Evolutionary conservation across 2,888 invertebrate genomes (phyloP), one percentile per base, ranked within the genome.

Genomic region (Pachycephus smyrnensis): DNA sequence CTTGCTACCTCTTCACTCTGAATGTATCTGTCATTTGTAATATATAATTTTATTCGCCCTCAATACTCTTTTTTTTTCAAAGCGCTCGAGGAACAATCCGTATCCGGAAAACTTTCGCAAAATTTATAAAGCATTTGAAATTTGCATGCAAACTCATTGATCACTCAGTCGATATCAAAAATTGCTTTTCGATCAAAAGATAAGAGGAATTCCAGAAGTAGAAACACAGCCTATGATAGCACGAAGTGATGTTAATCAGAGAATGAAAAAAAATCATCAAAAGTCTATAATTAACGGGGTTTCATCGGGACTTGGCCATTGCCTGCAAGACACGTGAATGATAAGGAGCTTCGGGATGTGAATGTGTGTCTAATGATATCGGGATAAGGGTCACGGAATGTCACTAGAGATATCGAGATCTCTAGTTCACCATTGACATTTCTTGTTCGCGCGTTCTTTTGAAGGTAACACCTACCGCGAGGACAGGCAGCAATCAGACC

Each of bases 391-490:
- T 55, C 55, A 55, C 55, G 55, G 55, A 55, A 55, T 55, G 55
- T 55, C 23, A 23, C 55, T 55, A 55, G 55, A 55, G 55, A 55
- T 55, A 55, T 23, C 55, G 23, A 23, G 23, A 23, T 55, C 55
- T 55, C 55, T 55, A 55, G 55, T 55, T 55, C 55, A 55, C 23
- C 55, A 71, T 37, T 77, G 77, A 77, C 55, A 75, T 37, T 75
- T 73, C n/a, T 78, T 76, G 76, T 78, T 75, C 76, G 75, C 76
- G 73, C 69, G 68, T 83, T 87, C 76, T 90, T 89, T 91, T 89
- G 88, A 91, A 91, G 90, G 90, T 90, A 90, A 89, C 88, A 83
- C 81, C 86, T 82, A 85, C 75, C 82, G 80, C 80, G 80, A 81
- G 81, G 83, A 80, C 68, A 79, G 32, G 35, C 73, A 79, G 75